phyloP scores from a whole-genome alignment of 2,113 vertebrate genomes.

The Saiga tatarica region DNA sequence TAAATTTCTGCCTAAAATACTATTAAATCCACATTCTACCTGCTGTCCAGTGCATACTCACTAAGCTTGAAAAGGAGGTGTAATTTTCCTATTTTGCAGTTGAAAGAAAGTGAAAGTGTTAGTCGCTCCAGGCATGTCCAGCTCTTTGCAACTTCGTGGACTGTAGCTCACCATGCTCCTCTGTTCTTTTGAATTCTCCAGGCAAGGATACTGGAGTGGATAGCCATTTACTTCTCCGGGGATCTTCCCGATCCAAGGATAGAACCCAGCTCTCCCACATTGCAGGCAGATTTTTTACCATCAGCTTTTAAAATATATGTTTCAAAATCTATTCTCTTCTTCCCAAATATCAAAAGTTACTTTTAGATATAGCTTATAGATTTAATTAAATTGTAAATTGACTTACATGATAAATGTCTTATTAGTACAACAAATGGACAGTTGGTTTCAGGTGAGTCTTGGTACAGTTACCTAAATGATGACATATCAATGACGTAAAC shows the following conservation, averaged over 20 bases:
- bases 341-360: not conserved
- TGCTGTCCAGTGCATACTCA: not conserved
- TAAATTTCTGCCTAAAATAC: not conserved
- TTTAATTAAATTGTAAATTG: not conserved
- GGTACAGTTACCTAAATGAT: not conserved
- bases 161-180: not conserved
- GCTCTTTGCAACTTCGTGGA: not conserved
- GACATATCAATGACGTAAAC: not conserved
- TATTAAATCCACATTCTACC: not conserved
- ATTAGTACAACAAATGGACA: not conserved
- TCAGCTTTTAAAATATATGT: not conserved
- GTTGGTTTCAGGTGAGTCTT: not conserved
- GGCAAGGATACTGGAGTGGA: not conserved
- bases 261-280: not conserved
- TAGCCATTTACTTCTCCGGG: not conserved
- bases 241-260: not conserved
- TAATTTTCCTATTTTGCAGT: not conserved
- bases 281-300: not conserved
- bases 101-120: not conserved
- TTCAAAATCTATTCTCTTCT: not conserved
- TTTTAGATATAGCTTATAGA: not conserved
- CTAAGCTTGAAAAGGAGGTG: not conserved
- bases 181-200: not conserved
- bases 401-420: not conserved
- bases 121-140: accelerated